These are phyloP conservation scores for Catharus minimus DNA, from an alignment of 2,113 vertebrate genomes.

Conservation along the genomic window DNA sequence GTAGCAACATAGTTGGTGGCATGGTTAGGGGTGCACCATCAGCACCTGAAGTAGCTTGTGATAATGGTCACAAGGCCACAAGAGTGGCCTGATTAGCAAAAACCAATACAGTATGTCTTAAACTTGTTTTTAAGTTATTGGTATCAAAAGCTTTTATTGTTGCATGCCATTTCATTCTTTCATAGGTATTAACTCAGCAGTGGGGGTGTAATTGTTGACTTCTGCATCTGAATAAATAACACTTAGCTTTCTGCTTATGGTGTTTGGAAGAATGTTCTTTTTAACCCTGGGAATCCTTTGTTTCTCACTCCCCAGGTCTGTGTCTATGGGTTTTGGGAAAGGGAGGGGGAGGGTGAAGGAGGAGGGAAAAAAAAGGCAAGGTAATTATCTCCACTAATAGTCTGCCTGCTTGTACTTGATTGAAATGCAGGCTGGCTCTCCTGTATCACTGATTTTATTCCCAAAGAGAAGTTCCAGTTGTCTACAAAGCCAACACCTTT, in stretches of 20 bases:
- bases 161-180: neutral
- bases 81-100: neutral
- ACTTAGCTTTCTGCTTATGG: neutral
- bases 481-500: conserved; percentile 72
- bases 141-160: neutral
- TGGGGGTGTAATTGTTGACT: neutral
- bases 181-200: neutral
- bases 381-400: conserved; percentile 34
- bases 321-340: neutral
- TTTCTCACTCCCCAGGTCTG: neutral
- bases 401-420: conserved; percentile 56
- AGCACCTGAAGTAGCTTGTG: neutral
- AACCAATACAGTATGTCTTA: neutral
- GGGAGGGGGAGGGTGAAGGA: neutral
- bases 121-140: neutral
- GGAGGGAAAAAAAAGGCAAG: neutral
- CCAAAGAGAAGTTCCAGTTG: conserved; percentile 68
- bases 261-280: neutral
- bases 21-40: neutral
- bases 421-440: conserved; percentile 63
- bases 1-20: neutral
- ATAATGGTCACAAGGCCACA: neutral
- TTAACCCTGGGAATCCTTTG: neutral
- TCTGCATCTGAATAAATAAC: neutral
- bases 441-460: conserved; percentile 54